Conservation (phyloP, 2,113 vertebrate species). For the Parotia lawesii region DNA sequence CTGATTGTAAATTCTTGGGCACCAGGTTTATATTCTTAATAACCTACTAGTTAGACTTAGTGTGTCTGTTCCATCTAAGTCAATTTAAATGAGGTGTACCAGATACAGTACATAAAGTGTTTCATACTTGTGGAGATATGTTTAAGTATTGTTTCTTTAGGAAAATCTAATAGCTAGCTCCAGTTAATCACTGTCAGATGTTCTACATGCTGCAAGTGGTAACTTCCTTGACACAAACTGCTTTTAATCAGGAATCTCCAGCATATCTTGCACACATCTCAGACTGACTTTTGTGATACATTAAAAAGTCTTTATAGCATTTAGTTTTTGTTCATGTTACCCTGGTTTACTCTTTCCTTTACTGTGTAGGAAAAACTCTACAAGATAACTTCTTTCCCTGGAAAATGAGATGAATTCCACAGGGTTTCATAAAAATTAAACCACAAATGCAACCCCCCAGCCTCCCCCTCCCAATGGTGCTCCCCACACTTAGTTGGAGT, state of each 20-base stretch:
- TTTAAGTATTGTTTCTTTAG: slow-evolving; percentile 80
- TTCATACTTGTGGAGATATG: slow-evolving; percentile 77
- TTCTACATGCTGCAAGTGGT: slow-evolving; percentile 64
- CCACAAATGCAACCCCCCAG: not conserved
- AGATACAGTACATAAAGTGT: slow-evolving; percentile 79
- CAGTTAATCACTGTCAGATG: slow-evolving; percentile 88
- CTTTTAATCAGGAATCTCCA: slow-evolving; percentile 65
- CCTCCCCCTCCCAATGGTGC: not conserved
- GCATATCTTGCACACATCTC: slow-evolving; percentile 43
- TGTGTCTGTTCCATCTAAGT: slow-evolving; percentile 79
- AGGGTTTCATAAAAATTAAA: slow-evolving; percentile 24
- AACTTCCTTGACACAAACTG: slow-evolving; percentile 74
- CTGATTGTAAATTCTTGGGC: slow-evolving; percentile 83
- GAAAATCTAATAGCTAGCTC: slow-evolving; percentile 80
- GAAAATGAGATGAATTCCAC: not conserved
- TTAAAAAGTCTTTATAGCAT: not conserved
- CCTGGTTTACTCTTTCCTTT: not conserved
- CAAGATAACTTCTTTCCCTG: not conserved
- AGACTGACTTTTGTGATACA: slow-evolving; percentile 15
- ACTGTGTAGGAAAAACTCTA: not conserved
- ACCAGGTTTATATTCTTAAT: slow-evolving; percentile 83
- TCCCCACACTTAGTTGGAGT: not conserved
- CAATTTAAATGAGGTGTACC: slow-evolving; percentile 88
- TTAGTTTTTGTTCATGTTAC: not conserved
- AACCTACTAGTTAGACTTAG: slow-evolving; percentile 73